phyloP scores from a whole-genome alignment of 2,888 invertebrate genomes.

The Idaea straminata region DNA sequence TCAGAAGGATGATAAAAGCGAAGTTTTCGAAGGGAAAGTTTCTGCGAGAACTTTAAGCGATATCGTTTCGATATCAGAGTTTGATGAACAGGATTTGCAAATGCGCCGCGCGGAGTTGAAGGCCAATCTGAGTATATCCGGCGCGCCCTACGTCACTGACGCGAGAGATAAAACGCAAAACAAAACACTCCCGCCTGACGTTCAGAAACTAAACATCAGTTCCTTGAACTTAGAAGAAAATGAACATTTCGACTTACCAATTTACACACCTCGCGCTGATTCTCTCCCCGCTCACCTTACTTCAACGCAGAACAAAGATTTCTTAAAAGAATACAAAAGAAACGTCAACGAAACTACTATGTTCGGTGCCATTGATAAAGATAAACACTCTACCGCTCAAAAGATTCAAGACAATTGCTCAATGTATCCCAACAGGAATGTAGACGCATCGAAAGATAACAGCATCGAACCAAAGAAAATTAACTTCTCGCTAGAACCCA shows the following conservation, averaged over 20 bases:
- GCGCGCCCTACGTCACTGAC: conserved; percentile 41
- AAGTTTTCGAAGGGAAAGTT: conserved; percentile 74
- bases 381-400: conserved; percentile 50
- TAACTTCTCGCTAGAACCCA: conserved; percentile 64
- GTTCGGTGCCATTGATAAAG: conserved; percentile 53
- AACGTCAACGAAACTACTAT: conserved; percentile 71
- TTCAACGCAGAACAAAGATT: conserved; percentile 62
- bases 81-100: conserved; percentile 83
- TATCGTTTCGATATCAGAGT: conserved; percentile 86
- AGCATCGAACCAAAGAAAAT: conserved; percentile 73
- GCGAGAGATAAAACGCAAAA: conserved; percentile 44
- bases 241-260: conserved; percentile 55
- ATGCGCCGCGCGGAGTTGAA: conserved; percentile 74
- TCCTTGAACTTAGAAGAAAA: conserved; percentile 59
- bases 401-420: conserved; percentile 71
- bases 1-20: conserved; percentile 69
- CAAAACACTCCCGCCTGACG: conserved; percentile 60
- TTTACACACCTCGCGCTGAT: conserved; percentile 60
- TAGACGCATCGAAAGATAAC: conserved; percentile 57
- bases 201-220: conserved; percentile 58
- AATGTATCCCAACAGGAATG: conserved; percentile 71
- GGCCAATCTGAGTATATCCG: conserved; percentile 48
- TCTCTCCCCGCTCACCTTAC: conserved; percentile 66
- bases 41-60: conserved; percentile 86
- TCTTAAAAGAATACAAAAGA: conserved; percentile 56